phyloP scores from a whole-genome alignment of 1,140 invertebrate genomes.

The Aphidius gifuensis region DNA sequence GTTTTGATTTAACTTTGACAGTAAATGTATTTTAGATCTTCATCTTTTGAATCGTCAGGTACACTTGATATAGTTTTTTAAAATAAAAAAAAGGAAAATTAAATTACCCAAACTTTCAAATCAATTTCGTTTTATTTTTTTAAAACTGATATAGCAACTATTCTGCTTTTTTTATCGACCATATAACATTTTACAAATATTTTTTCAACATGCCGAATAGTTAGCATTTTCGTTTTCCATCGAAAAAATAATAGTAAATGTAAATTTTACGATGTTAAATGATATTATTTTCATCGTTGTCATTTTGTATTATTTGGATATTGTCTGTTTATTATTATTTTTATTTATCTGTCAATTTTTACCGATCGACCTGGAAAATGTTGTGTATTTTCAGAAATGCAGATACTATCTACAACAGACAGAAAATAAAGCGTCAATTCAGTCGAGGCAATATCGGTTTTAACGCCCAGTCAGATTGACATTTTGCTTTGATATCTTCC shows the following conservation, averaged over 20 bases:
- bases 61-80: no score
- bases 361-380: conserved; percentile 2
- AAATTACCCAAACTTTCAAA: no score
- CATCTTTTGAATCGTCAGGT: no score
- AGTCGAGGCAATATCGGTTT: conserved; percentile 3
- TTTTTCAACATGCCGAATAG: no score
- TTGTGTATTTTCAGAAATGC: neutral
- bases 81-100: no score
- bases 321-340: neutral
- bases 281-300: neutral
- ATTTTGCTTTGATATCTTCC: conserved; percentile 5
- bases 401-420: neutral
- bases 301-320: neutral
- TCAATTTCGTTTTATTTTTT: no score
- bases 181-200: no score
- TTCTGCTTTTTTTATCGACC: no score
- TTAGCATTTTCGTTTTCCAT: no score
- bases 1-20: no score
- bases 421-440: conserved; percentile 11
- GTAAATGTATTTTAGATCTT: no score
- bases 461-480: neutral
- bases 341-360: conserved; percentile 7
- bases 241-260: neutral
- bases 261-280: neutral
- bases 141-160: no score